Conservation (phyloP, 2,888 invertebrate genomes). For the Smittia aterrima region DNA sequence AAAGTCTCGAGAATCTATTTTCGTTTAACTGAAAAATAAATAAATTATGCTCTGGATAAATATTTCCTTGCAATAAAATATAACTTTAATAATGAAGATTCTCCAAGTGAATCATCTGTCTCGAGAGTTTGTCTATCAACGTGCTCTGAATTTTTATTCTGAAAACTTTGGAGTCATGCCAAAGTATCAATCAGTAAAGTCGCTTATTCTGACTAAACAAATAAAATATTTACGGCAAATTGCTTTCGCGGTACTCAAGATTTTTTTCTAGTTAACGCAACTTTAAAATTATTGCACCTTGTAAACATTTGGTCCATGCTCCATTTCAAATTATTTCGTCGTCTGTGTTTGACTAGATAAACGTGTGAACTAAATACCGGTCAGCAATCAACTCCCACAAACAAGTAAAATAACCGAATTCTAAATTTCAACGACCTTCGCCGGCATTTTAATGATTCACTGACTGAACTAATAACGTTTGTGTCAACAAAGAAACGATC, state of each 20-base stretch:
- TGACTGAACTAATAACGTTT: background rate
- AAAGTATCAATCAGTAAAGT: too few species aligned
- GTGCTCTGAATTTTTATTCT: too few species aligned
- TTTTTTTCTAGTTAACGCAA: background rate
- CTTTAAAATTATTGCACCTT: slow-evolving; percentile 7
- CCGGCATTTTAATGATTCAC: background rate
- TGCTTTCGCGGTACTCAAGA: background rate
- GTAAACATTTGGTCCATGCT: background rate
- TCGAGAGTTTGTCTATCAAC: too few species aligned
- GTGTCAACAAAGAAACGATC: background rate
- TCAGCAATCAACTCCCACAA: background rate
- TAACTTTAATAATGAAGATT: too few species aligned
- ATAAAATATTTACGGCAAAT: background rate
- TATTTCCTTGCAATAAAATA: too few species aligned
- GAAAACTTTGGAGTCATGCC: too few species aligned
- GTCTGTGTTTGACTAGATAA: background rate
- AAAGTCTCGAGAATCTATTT: background rate
- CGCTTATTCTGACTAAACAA: background rate
- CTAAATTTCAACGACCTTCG: slow-evolving; percentile 28
- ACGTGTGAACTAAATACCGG: background rate
- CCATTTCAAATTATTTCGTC: background rate
- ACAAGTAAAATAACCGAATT: background rate
- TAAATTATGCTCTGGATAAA: too few species aligned
- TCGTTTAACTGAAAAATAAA: background rate
- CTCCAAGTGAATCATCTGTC: too few species aligned